Base-by-base conservation (phyloP, 1,140 invertebrate species). In the Hypsibius dujardini region DNA sequence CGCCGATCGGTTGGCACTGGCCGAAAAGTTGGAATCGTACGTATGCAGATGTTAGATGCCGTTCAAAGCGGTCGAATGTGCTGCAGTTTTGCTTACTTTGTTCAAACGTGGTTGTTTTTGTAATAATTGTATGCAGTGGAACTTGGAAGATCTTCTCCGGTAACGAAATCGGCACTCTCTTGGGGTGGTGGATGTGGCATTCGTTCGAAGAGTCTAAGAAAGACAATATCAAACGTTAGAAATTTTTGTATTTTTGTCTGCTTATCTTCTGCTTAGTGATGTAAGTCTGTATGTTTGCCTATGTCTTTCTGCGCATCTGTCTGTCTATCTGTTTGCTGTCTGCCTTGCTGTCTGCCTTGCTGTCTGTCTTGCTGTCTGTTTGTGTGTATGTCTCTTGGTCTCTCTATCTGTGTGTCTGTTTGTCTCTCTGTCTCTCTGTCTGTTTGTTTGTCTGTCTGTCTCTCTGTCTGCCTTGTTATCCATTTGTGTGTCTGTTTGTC, bases 91-190 rank as follows among this genome's bases (percentile, higher is more conserved):
- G 40, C 50, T 74, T 73, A 28, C 70, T 70, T 69, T 71, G 15
- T 71, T 69, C 70, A 28, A 42, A 7, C 12, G 67, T 46, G 46
- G 67, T 45, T 72, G 70, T 69, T 46, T 72, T 45, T 72, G 71
- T 69, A 46, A n/a, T 70, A 59, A 45, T 72, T 47, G 71, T 72
- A 81, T 84, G 73, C 75, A 87, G 85, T 75, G 85, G 84, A 1
- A 81, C 86, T 71, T 98, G 94, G 91, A 87, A 89, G 76, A 84
- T 97, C 7, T 97, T 98, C 77, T 88, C 84, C 70, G 96, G 96
- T 46, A 99, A 99, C 80, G 94, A 99, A 81, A 83, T 95, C 74
- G 96, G 94, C 0, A 87, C 90, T 1, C 78, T 99, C n/a, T 79
- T 99, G 0, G 93, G 92, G 12, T 97, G 92, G 91, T 98, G 94